Conservation (phyloP, 2,888 invertebrate species). For the Drosophila paranaensis region DNA sequence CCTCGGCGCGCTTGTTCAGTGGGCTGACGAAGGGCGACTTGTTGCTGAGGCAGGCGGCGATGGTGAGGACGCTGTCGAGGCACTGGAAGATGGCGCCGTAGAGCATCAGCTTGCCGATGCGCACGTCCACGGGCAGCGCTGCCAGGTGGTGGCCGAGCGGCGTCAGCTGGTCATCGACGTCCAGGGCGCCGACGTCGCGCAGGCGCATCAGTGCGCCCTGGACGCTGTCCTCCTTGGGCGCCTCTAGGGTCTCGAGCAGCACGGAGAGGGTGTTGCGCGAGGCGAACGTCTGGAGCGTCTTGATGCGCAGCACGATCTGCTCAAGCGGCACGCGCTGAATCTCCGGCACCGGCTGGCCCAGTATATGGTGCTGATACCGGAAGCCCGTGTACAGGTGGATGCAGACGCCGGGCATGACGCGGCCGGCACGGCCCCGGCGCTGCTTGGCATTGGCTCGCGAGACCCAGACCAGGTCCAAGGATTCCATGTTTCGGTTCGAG, state of each 20-base stretch:
- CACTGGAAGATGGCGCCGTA: conserved; percentile 96
- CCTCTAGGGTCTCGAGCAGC: conserved; percentile 88
- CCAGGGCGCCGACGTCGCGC: conserved; percentile 92
- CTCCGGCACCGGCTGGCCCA: conserved; percentile 93
- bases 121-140: conserved; percentile 94
- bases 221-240: conserved; percentile 89
- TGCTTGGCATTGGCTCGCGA: conserved; percentile 96
- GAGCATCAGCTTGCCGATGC: conserved; percentile 96
- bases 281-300: conserved; percentile 86
- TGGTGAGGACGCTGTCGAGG: conserved; percentile 95
- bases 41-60: conserved; percentile 93
- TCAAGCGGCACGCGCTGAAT: conserved; percentile 95
- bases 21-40: conserved; percentile 92
- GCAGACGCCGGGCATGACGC: conserved; percentile 94
- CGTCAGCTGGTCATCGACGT: conserved; percentile 90
- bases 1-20: conserved; percentile 89
- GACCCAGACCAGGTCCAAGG: conserved; percentile 94
- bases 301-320: conserved; percentile 91
- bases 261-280: conserved; percentile 78
- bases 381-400: conserved; percentile 92
- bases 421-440: conserved; percentile 95
- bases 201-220: conserved; percentile 89
- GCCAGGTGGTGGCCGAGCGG: conserved; percentile 95
- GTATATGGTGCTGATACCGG: conserved; percentile 88
- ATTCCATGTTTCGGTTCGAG: conserved; percentile 93